Evolutionary conservation across 2,888 invertebrate genomes (phyloP).

Genomic region (Melikaiella ostensackeni): DNA sequence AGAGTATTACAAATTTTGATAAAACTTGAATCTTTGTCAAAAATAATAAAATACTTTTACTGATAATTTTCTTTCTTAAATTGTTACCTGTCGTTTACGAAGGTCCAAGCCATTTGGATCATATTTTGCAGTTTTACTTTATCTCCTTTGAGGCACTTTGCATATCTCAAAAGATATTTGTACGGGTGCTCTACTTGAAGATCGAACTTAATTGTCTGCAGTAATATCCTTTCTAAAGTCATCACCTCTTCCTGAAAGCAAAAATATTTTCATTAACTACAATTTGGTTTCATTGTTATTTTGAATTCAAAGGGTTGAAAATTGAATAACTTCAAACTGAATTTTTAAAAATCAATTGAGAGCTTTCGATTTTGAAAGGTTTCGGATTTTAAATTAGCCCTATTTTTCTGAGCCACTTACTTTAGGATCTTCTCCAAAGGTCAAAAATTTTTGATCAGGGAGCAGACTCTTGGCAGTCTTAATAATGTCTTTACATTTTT

Average conservation of each 20-base stretch:
- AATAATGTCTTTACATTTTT: slow-evolving; percentile 98
- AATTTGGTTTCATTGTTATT: slow-evolving; percentile 1
- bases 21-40: background rate
- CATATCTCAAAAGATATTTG: slow-evolving; percentile 93
- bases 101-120: slow-evolving; percentile 99
- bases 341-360: too few species aligned
- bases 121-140: slow-evolving; percentile 94
- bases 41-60: background rate
- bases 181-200: slow-evolving; percentile 99
- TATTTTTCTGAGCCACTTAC: slow-evolving; percentile 79
- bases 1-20: too few species aligned
- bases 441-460: slow-evolving; percentile 89
- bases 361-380: too few species aligned
- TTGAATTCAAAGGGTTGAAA: too few species aligned
- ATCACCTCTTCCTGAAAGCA: slow-evolving; percentile 85
- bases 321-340: too few species aligned
- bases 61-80: background rate
- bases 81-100: slow-evolving; percentile 94
- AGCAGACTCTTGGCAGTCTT: slow-evolving; percentile 90
- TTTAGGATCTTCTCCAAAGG: slow-evolving; percentile 96
- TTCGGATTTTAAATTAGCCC: background rate
- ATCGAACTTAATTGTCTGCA: slow-evolving; percentile 99
- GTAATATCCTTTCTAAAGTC: slow-evolving; percentile 95
- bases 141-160: slow-evolving; percentile 95
- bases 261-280: slow-evolving; percentile 10